Evolutionary conservation across 2,113 vertebrate species (phyloP), one percentile per base, ranked within the genome.

Genomic region (Diphyllodes magnificus): DNA sequence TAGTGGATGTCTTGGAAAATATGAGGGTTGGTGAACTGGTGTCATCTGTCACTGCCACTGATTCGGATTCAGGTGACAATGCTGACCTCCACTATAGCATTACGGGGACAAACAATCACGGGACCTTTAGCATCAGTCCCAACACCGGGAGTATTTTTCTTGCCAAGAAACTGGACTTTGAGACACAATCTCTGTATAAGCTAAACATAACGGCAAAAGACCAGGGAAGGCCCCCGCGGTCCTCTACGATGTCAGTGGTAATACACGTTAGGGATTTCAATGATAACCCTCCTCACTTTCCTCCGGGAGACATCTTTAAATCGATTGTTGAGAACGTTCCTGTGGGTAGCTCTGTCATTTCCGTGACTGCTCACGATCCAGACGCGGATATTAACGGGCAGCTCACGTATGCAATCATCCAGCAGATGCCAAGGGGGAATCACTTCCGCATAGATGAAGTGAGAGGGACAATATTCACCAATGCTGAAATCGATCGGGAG

Each of bases 71-170:
- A 0, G 99, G 99, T 40, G 98, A 98, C 84, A 99, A 99, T 5
- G 99, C 99, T 23, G 99, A 99, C 39, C 98, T 99, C 47, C 99
- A 98, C 4, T 99, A 99, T 56, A 99, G 98, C 93, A 99, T 99
- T 73, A 98, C 98, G 0, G 99, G 99, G 56, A 98, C 98, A 13
- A 99, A 99, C 97, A 99, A 99, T 93, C 99, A 99, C 0, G 99
- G 99, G 35, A 99, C 99, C 3, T 99, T 99, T 76, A 99, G 99
- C 97, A 99, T 99, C 66, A 99, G 99, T 97, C 98, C 99, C 49
- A 99, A 99, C 97, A 99, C 99, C 0, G 99, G 99, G 72, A 99
- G 99, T 94, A 98, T 99, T 86, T 99, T 99, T 64, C 96, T 99
- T 60, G 98, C 99, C 21, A 99, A 99, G 92, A 99, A 98, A 82